phyloP scores from a whole-genome alignment of 2,888 invertebrate genomes.

The Parnassius glacialis region DNA sequence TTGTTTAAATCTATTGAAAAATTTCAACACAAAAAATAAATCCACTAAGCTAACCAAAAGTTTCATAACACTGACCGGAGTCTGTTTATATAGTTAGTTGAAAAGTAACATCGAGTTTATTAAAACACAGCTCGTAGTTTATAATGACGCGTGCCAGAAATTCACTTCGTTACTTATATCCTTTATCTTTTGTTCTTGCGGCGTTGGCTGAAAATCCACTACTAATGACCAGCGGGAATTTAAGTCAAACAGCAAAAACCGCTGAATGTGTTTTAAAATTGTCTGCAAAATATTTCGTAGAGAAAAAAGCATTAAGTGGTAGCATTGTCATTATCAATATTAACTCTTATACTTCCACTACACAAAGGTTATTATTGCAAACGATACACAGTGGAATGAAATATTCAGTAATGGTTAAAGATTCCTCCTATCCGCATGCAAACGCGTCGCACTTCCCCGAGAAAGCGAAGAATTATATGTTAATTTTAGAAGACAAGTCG shows the following conservation, averaged over 20 bases:
- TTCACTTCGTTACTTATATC: conserved; percentile 26
- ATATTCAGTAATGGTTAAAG: conserved; percentile 77
- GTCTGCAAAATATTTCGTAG: conserved; percentile 76
- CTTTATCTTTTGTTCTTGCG: conserved; percentile 39
- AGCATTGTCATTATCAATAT: conserved; percentile 76
- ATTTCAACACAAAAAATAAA: neutral
- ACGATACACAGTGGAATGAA: conserved; percentile 70
- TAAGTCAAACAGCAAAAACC: conserved; percentile 62
- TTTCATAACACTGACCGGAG: neutral
- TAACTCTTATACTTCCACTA: conserved; percentile 66
- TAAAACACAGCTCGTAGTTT: conserved; percentile 7
- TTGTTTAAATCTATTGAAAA: too few relatives aligned
- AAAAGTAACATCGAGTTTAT: conserved; percentile 10
- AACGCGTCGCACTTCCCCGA: conserved; percentile 78
- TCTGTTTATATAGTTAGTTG: conserved; percentile 15
- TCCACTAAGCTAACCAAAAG: neutral
- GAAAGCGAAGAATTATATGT: conserved; percentile 79
- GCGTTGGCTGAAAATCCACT: conserved; percentile 54
- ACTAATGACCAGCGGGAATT: conserved; percentile 60
- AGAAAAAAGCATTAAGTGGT: conserved; percentile 73
- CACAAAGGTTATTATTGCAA: conserved; percentile 63
- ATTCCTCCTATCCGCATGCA: conserved; percentile 70
- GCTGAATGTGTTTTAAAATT: conserved; percentile 77
- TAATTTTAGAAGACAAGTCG: conserved; percentile 72
- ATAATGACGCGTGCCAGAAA: conserved; percentile 22